Evolutionary conservation across 2,113 vertebrate genomes (phyloP).

Genomic region (Steatornis caripensis): DNA sequence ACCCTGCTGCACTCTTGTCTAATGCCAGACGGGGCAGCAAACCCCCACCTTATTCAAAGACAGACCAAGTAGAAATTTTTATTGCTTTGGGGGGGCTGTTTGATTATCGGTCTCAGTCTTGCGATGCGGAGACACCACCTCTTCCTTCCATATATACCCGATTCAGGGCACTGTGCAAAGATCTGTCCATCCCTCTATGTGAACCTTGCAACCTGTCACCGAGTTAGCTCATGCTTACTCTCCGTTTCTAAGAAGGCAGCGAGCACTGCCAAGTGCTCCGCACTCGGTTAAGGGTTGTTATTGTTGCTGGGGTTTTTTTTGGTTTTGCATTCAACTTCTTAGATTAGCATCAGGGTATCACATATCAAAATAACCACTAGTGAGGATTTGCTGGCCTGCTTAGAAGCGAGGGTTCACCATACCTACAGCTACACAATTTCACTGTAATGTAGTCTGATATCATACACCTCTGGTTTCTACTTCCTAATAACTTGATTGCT

Average conservation of each 20-base stretch:
- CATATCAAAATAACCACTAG: constrained; percentile 52
- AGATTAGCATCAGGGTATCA: constrained; percentile 40
- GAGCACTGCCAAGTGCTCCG: not conserved
- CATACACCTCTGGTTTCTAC: not conserved
- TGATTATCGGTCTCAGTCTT: not conserved
- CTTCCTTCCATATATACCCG: not conserved
- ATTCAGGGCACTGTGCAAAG: not conserved
- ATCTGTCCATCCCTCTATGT: fast-evolving
- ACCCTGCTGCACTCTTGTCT: not conserved
- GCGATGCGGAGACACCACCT: fast-evolving
- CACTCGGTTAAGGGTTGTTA: not conserved
- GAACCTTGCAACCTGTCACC: not conserved
- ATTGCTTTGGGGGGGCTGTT: not conserved
- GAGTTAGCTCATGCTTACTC: not conserved
- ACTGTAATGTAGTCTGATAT: not conserved
- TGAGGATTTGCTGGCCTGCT: constrained; percentile 4
- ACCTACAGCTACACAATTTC: not conserved
- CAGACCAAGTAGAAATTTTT: not conserved
- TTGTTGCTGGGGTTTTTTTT: not conserved
- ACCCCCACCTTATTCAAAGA: not conserved
- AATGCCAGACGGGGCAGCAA: fast-evolving
- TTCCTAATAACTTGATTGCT: not conserved
- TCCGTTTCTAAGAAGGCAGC: not conserved
- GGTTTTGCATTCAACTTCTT: not conserved
- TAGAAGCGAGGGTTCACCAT: constrained; percentile 3